These are phyloP conservation scores for Drosophila greeni DNA, from an alignment of 2,888 invertebrate species.

Conservation along the genomic window DNA sequence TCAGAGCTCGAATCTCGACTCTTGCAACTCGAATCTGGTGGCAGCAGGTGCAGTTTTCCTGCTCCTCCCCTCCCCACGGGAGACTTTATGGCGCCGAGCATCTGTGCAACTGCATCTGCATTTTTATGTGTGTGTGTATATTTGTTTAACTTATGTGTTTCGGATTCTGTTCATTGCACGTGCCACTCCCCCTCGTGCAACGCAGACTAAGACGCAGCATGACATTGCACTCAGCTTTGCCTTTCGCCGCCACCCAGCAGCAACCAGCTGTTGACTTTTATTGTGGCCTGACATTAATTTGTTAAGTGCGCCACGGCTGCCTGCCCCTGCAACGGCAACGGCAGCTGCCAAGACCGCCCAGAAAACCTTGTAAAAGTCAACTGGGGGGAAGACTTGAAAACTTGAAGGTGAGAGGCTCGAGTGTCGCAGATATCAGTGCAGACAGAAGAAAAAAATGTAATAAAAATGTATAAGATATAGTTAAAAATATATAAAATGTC, in stretches of 20 bases:
- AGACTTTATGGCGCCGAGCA: slow-evolving; percentile 15
- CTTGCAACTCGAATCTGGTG: slow-evolving; percentile 8
- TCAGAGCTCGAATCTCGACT: background rate
- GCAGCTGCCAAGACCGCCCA: slow-evolving; percentile 7
- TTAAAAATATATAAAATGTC: too few relatives aligned
- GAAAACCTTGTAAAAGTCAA: slow-evolving; percentile 35
- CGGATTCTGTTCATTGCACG: slow-evolving; percentile 26
- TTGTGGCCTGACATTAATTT: slow-evolving; percentile 74
- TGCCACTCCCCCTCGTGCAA: background rate
- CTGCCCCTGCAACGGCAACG: too few relatives aligned
- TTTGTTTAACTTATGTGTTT: slow-evolving; percentile 36
- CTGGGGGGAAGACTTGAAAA: slow-evolving; percentile 12
- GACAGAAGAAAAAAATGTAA: background rate
- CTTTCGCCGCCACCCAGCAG: slow-evolving; percentile 35
- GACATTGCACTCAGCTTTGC: slow-evolving; percentile 67
- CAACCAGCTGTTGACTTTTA: slow-evolving; percentile 72
- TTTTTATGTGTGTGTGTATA: slow-evolving; percentile 20
- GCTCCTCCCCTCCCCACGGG: background rate
- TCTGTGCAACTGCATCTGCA: slow-evolving; percentile 19
- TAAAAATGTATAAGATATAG: background rate
- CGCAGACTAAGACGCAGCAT: slow-evolving; percentile 50
- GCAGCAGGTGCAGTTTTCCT: slow-evolving; percentile 16
- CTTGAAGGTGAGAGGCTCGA: slow-evolving; percentile 21
- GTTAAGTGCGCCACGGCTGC: slow-evolving; percentile 64
- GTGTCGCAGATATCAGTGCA: slow-evolving; percentile 2